Evolutionary conservation across 2,113 vertebrate species (phyloP), one percentile per base, ranked within the genome.

Genomic region (Dolichallabes microphthalmus): DNA sequence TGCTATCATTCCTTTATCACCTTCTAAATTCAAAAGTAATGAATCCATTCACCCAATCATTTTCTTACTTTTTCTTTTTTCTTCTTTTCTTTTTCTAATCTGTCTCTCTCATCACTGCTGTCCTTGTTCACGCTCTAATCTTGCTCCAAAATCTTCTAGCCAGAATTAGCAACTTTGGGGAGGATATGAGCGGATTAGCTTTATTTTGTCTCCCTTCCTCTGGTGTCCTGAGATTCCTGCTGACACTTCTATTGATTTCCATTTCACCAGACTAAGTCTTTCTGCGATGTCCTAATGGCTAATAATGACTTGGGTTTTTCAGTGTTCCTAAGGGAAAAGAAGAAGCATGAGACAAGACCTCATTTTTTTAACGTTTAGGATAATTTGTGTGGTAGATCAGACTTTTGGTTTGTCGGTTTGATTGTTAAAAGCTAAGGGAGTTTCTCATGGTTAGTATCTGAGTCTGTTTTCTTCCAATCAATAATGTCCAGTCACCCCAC

Each of bases 161-260:
- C 50, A 25, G 20, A 61, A 87, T 88, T 88, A 88, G 82, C 53
- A 73, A 84, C 32, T 85, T 86, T 82, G 64, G 30, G 25, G 1
- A 9, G 25, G 58, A 32, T 88, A 63, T 52, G 78, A 82, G 83
- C 39, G 74, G 88, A 88, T 88, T 87, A 85, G 66, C 77, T 85
- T 88, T 64, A 86, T 78, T 86, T 87, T 20, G 25, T 69, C 80
- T 57, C 73, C n/a, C 39, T 32, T 71, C 53, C 53, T 55, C 61
- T 58, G 50, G 76, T 32, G 5, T 17, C 57, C 35, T 66, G 50
- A 58, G 80, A 85, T 74, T 73, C 85, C 78, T 27, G 53, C 77
- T 84, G 87, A 83, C 83, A 85, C 61, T 61, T 75, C n/a, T 85
- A 88, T 88, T 80, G 88, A 88, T 88, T 88, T 87, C 88, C 50